Evolutionary conservation across 2,797 vertebrate genomes (phyloP), one percentile per base, ranked within the genome.

Genomic region (Sylvilagus floridanus): DNA sequence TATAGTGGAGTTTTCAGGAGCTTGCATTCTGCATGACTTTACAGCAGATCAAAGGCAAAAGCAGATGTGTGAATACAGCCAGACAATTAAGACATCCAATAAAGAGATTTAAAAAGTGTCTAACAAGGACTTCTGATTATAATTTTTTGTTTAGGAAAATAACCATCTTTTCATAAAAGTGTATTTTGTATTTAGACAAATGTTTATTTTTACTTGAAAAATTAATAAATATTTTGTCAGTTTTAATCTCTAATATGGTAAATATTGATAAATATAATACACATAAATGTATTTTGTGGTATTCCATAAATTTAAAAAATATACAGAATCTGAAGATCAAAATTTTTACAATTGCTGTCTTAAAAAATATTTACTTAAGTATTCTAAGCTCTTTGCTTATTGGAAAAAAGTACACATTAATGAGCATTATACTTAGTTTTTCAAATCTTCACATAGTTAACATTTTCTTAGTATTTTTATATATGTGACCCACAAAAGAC

Each of bases 331-430:
- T 37, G 81, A 76, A 82, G 17, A 30, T 79, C 8, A 79, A 86
- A 62, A 62, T 50, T 8, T 62, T 65, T 84, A 17, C 54, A 89
- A 76, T 7, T 81, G 6, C 21, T 72, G 4, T 28, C 26, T 77
- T 85, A 76, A 90, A 28, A 28, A 84, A 35, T 72, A 77, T 32
- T 93, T 85, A 22, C 75, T 78, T 86, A 84, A n/a, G 19, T 91
- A 60, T 86, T 72, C 79, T 86, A 62, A 78, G 28, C 1, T 87
- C 10, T 87, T 2, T 83, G 35, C 13, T 13, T 63, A 63, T 66
- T 90, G 89, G n/a, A 75, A 96, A 93, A 57, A 4, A 65, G 1
- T 65, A 81, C 62, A 86, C 87, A 30, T 84, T 90, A 69, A 88
- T 69, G 94, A 84, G 19, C 32, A 78, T 77, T 62, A 17, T 3